Conservation (phyloP, 2,888 invertebrate genomes). For the Sycophila texana region DNA sequence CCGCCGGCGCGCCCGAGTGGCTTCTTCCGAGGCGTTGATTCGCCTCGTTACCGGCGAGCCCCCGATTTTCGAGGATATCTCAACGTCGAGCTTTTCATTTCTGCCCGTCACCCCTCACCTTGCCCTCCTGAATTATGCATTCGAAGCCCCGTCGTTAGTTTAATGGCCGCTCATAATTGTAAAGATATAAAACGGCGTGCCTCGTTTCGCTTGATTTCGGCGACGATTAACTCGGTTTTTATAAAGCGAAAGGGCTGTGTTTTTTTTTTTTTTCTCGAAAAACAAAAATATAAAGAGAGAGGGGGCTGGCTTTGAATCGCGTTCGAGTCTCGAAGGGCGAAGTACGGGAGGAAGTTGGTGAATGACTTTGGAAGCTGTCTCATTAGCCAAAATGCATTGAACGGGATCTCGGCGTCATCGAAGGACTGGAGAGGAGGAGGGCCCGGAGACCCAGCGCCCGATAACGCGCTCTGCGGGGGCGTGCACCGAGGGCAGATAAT, state of each 20-base stretch:
- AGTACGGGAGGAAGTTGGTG: not conserved
- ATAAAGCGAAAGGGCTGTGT: too few relatives aligned
- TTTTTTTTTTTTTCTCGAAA: not conserved
- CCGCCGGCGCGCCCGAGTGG: not conserved
- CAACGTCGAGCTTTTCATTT: too few relatives aligned
- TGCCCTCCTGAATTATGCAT: not conserved
- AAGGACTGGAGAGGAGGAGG: not conserved
- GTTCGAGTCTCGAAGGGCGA: too few relatives aligned
- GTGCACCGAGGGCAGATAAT: constrained; percentile 15
- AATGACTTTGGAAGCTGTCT: constrained; percentile 31
- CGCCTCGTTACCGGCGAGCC: not conserved
- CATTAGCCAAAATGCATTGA: constrained; percentile 34
- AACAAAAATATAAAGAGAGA: not conserved
- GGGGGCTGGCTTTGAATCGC: too few relatives aligned
- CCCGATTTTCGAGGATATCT: too few relatives aligned
- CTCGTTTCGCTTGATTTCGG: too few relatives aligned
- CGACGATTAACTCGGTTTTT: too few relatives aligned
- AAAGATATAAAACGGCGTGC: too few relatives aligned
- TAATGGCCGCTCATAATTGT: too few relatives aligned
- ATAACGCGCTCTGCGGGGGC: not conserved
- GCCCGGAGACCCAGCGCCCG: not conserved
- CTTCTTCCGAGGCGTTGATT: constrained; percentile 23
- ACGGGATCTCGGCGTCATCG: constrained; percentile 2
- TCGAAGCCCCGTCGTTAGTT: too few relatives aligned
- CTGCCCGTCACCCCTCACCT: too few relatives aligned